These are phyloP conservation scores for Chrysaora quinquecirrha DNA, from an alignment of 30 jellyfish, hydroid and myxozoan species.

Conservation along the genomic window DNA sequence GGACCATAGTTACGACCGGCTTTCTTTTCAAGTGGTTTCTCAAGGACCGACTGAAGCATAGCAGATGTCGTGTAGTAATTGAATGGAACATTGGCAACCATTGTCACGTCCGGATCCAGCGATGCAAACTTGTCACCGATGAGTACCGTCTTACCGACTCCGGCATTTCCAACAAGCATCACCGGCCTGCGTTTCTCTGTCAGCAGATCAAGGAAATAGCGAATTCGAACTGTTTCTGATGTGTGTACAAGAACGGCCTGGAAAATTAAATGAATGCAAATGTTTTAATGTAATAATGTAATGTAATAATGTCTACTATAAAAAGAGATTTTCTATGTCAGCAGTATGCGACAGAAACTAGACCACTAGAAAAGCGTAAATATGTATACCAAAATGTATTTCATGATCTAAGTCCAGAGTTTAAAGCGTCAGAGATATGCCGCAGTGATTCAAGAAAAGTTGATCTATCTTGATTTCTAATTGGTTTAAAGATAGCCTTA, in stretches of 20 bases:
- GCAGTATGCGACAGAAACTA: too few species aligned
- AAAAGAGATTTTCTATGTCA: too few species aligned
- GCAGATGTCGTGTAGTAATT: constrained; percentile 98
- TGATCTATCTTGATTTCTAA: too few species aligned
- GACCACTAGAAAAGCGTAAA: too few species aligned
- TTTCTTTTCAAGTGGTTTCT: constrained; percentile 96
- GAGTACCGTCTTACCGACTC: constrained; percentile 98
- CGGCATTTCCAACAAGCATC: constrained; percentile 98
- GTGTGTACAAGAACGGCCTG: constrained; percentile 99
- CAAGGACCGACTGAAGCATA: constrained; percentile 94
- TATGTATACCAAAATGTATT: too few species aligned
- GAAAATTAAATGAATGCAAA: too few species aligned
- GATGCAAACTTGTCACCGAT: constrained; percentile 97
- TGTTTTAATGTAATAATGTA: too few species aligned
- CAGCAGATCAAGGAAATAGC: constrained; percentile 89
- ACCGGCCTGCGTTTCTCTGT: constrained; percentile 94
- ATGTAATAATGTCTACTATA: too few species aligned
- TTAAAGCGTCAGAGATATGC: too few species aligned
- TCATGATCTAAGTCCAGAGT: too few species aligned
- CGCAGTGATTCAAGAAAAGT: too few species aligned
- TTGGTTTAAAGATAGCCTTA: too few species aligned
- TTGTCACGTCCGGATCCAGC: constrained; percentile 91
- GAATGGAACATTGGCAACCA: constrained; percentile 98
- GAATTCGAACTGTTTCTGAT: constrained; percentile 93
- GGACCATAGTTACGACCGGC: constrained; percentile 99